Base-by-base conservation (phyloP, 2,888 invertebrate genomes). In the Thyatira batis region DNA sequence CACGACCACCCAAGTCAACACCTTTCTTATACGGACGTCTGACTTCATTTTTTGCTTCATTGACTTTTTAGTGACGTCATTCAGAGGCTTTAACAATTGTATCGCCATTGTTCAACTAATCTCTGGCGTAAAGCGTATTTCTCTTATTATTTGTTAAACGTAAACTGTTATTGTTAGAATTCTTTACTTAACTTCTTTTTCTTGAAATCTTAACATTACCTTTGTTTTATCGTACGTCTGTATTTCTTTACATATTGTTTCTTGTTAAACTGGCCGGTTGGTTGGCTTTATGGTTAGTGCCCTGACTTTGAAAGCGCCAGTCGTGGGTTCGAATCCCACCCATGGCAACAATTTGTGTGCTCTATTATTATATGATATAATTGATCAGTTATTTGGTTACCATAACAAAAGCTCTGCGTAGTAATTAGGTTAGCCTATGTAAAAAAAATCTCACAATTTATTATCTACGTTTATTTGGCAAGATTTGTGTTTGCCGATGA, bases 1-100 rank as follows among this genome's bases (percentile, higher is more conserved):
- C 75, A 33, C 63, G 74, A 70, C 73, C 75, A 74, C 72, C 76
- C 66, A 70, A 57, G 63, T 52, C 55, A 58, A 61, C 64, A 67
- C 61, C 63, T 63, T 55, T 57, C 51, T 52, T 60, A 53, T 45
- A 50, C 46, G 49, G 49, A 39, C 17, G 39, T 45, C 49, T 45
- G 56, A 45, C 57, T 58, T 51, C 55, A 54, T 58, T 61, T 61
- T 61, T 61, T 60, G 63, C 60, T 51, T 55, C 49, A 60, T 52
- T 57, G 52, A 54, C 61, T 66, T 61, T 68, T 63, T 55, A 63
- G 28, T 65, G 61, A 60, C 65, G 58, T 67, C 65, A 63, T 56
- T 57, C 52, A 51, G 17, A 27, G 49, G 55, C 44, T 57, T 53
- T 45, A 56, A 67, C 60, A 65, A 65, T 63, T 49, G 58, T 64